These are phyloP conservation scores for Rhinogobius similis DNA, from an alignment of 2,113 vertebrate species.

Conservation along the genomic window DNA sequence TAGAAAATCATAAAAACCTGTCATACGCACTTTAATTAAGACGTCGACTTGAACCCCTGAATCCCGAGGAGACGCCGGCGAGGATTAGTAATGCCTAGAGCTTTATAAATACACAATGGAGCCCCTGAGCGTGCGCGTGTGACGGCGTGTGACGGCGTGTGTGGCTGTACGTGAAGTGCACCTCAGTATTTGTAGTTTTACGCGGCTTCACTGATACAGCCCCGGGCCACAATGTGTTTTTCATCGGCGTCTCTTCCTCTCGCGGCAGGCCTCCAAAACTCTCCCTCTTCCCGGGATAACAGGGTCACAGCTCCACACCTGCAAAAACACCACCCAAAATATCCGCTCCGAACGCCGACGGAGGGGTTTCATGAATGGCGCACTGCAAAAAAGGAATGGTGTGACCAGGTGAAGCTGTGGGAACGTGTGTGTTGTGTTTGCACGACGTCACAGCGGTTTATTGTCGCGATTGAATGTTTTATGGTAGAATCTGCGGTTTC, in stretches of 20 bases:
- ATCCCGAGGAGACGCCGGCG: no score
- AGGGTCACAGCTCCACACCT: conserved; percentile 79
- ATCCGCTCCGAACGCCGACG: conserved; percentile 53
- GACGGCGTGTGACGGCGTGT: conserved; percentile 33
- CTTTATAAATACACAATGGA: conserved; percentile 37
- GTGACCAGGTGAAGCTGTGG: no score
- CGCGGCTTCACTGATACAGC: conserved; percentile 62
- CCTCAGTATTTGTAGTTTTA: conserved; percentile 30
- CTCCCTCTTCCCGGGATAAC: conserved; percentile 77
- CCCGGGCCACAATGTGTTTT: conserved; percentile 74
- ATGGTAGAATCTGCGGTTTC: no score
- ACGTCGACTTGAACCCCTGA: no score
- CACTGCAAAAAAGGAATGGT: not conserved
- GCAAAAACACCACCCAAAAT: conserved; percentile 78
- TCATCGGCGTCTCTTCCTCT: conserved; percentile 76
- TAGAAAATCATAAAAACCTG: no score
- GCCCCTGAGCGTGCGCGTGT: no score
- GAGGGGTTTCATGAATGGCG: conserved; percentile 65
- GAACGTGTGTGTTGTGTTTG: no score
- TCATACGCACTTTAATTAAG: no score
- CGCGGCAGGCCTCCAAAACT: conserved; percentile 69
- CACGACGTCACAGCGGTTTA: no score
- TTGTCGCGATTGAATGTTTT: no score
- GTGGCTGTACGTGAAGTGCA: conserved; percentile 3
- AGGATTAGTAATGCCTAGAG: conserved; percentile 5